Base-by-base conservation (phyloP, 2,113 vertebrate species). In the Ancistrus triradiatus region DNA sequence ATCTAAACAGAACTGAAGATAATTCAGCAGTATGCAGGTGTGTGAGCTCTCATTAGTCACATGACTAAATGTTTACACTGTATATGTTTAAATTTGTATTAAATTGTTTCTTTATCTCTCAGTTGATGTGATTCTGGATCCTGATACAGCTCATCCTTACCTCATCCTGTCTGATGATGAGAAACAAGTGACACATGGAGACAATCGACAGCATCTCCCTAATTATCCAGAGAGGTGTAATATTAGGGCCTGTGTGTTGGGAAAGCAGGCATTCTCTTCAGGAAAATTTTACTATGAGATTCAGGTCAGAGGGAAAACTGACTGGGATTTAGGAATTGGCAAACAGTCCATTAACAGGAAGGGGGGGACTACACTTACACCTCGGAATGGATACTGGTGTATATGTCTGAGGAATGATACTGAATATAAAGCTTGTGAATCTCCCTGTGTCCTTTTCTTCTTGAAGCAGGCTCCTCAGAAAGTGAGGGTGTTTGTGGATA, bases 51-150 rank as follows among this genome's bases (percentile, higher is more conserved):
- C 6, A 38, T 1, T 37, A 19, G 24, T 15, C 8, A 42, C 35
- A 38, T n/a, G 35, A 21, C 13, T 56, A 37, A 21, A 13, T 37
- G 11, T 37, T 35, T 35, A 3, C 1, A 5, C 2, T 19, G 9
- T 21, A 13, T 37, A 6, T n/a, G 11, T 10, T 1, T 25, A 24
- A 49, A 11, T 2, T n/a, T 4, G 5, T 10, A 25, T 49, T 27
- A 49, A 49, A n/a, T 6, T 27, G 24, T 28, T 4, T 55, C 3
- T 43, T 2, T 22, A 6, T 22, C 5, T n/a, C 11, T 22, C 53
- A 28, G 49, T 52, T n/a, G 17, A 53, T n/a, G 48, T 52, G 48
- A 53, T 24, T 53, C 48, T 63, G 49, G 48, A 52, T 42, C 35
- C 61, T 52, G 4, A 52, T 21, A 43, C 61, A 52, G 61, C 48